phyloP scores from a whole-genome alignment of 2,888 invertebrate species.

The Nyleta sp. region DNA sequence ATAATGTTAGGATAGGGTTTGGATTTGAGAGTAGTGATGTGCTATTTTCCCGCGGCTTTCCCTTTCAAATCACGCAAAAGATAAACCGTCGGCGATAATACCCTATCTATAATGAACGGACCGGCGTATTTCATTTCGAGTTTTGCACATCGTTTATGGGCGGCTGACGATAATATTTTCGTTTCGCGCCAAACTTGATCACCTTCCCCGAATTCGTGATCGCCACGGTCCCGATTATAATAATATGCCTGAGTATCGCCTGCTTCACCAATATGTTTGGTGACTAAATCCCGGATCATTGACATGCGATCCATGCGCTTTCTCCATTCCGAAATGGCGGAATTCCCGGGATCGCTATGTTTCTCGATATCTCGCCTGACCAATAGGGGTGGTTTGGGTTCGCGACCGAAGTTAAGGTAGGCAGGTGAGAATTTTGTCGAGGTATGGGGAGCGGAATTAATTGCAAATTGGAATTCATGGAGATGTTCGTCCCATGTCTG shows the following conservation, averaged over 20 bases:
- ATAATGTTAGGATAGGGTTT: too few relatives aligned
- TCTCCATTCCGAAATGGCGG: constrained; percentile 3
- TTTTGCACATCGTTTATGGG: constrained; percentile 16
- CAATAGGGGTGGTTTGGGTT: neutral
- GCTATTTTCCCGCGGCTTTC: neutral
- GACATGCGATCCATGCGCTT: constrained; percentile 7
- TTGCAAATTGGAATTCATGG: constrained; percentile 43
- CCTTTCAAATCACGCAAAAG: neutral
- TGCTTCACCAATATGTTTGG: constrained; percentile 6
- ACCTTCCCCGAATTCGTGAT: constrained; percentile 12
- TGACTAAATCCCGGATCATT: constrained; percentile 11
- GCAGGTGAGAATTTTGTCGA: constrained; percentile 23
- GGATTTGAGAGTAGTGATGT: neutral
- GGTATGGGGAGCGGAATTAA: constrained; percentile 41
- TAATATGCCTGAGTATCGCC: constrained; percentile 12
- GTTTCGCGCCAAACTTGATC: constrained; percentile 26
- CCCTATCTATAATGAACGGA: neutral
- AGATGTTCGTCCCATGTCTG: constrained; percentile 50
- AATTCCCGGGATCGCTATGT: neutral
- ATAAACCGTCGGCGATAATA: constrained; percentile 14
- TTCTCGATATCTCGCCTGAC: neutral
- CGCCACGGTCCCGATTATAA: constrained; percentile 26
- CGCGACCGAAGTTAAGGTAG: constrained; percentile 30
- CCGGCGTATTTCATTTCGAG: neutral
- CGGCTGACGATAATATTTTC: constrained; percentile 13